A percentile compares a stretch with the other conserved stretches of the same genome.
Conservation (phyloP, 2,113 vertebrate genomes). For the Hippoglossus stenolepis region DNA sequence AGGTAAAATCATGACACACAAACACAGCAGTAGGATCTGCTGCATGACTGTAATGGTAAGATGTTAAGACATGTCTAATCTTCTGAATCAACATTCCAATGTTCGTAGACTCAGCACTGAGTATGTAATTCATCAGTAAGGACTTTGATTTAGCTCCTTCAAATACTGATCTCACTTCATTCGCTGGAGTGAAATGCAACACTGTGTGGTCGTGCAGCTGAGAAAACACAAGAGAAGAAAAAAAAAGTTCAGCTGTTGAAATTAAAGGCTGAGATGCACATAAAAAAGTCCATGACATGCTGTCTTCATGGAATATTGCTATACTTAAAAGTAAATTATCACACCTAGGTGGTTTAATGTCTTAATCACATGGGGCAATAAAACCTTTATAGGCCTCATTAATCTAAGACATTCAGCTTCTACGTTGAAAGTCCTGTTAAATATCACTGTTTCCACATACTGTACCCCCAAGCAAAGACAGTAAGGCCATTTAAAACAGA, state of each 20-base stretch:
- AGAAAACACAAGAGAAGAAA: constrained; percentile 30
- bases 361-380: constrained; percentile 52
- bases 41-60: not conserved
- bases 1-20: constrained; percentile 1
- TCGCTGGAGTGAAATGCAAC: constrained; percentile 13
- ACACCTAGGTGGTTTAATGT: constrained; percentile 45
- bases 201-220: constrained; percentile 48
- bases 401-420: constrained; percentile 32
- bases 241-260: constrained; percentile 35
- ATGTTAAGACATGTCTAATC: constrained; percentile 22
- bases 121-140: constrained; percentile 29
- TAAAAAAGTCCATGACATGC: constrained; percentile 15
- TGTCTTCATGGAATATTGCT: constrained; percentile 40
- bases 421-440: constrained; percentile 40
- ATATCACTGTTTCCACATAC: constrained; percentile 31
- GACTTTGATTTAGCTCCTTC: constrained; percentile 9
- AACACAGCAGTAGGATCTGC: constrained; percentile 12
- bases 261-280: constrained; percentile 42
- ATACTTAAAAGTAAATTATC: constrained; percentile 60
- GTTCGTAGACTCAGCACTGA: constrained; percentile 36
- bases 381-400: constrained; percentile 46
- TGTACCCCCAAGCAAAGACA: constrained; percentile 4
- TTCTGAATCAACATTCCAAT: constrained; percentile 37
- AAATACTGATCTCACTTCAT: constrained; percentile 47
- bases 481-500: not conserved